Base-by-base conservation (phyloP, 2,797 vertebrate genomes). In the Hirundo rustica region DNA sequence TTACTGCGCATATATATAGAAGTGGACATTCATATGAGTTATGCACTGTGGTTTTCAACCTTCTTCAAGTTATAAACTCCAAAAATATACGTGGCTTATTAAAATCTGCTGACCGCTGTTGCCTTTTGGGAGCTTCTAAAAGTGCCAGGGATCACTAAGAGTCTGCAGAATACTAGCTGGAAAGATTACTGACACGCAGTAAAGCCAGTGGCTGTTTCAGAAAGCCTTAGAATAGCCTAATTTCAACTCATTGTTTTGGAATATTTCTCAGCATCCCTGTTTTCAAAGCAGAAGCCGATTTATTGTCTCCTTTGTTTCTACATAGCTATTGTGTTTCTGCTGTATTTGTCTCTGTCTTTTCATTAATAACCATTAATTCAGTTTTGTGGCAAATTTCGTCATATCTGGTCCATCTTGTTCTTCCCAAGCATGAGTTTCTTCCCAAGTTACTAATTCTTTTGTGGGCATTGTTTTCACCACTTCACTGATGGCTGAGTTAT, bases 211-310 rank as follows among this genome's bases (percentile, higher is more conserved):
- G 27, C 64, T 88, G 27, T 71, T 92, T 77, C 45, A 57, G 72
- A 61, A 88, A 73, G 32, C 54, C 73, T 73, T 48, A 48, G 80
- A 90, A 71, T 5, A 26, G 26, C 38, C n/a, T 85, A 47, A 47
- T 40, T 88, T 84, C 54, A 83, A 1, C 54, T 75, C 82, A 58
- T n/a, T 50, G 42, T 53, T 92, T 95, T 54, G 72, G 34, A 88
- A 71, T 20, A 17, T 77, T 91, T 73, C 75, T 88, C 79, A 81
- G 76, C 50, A 84, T 68, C 16, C 22, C 30, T 61, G 9, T 88
- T 91, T 88, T 88, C 88, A 92, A 75, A 89, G 79, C 27, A 85
- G 57, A 88, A 92, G 25, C 42, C 50, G 44, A 13, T 79, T 92
- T 89, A 71, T 50, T 74, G 38, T 54, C 54, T 89, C 42, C 22